phyloP scores from a whole-genome alignment of 1,140 invertebrate species.

The Drosophila chauvacae region DNA sequence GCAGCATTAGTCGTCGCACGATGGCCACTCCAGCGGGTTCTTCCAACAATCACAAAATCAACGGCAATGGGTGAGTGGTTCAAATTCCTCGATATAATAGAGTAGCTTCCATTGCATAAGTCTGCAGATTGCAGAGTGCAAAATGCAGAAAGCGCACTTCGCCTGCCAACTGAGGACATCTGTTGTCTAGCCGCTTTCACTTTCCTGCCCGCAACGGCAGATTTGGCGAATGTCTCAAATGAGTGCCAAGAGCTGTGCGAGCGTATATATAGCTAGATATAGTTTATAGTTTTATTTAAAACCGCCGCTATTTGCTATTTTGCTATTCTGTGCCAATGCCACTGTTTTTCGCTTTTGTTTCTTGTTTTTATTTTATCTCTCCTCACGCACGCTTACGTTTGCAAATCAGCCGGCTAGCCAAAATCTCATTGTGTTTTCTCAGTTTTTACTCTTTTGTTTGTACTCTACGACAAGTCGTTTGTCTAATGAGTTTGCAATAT shows the following conservation, averaged over 20 bases:
- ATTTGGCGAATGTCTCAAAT: slow-evolving; percentile 13
- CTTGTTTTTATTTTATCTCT: slow-evolving; percentile 42
- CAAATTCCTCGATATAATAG: not conserved
- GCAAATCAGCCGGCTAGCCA: slow-evolving; percentile 39
- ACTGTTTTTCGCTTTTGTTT: slow-evolving; percentile 34
- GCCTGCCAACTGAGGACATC: slow-evolving; percentile 42
- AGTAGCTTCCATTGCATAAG: slow-evolving; percentile 34
- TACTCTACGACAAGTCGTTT: not conserved
- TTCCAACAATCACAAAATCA: slow-evolving; percentile 45
- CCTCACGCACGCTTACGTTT: slow-evolving; percentile 35
- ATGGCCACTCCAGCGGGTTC: slow-evolving; percentile 24
- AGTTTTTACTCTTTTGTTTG: not conserved
- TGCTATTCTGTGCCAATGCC: slow-evolving; percentile 43
- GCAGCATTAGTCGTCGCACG: slow-evolving; percentile 10
- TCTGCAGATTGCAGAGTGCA: slow-evolving; percentile 16
- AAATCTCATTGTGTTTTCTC: slow-evolving; percentile 18
- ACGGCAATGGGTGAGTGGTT: slow-evolving; percentile 63
- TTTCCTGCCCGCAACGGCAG: slow-evolving; percentile 49
- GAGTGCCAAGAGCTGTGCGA: slow-evolving; percentile 13
- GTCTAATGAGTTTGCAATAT: not conserved
- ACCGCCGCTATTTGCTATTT: slow-evolving; percentile 31
- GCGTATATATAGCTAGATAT: slow-evolving; percentile 6
- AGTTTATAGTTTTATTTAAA: slow-evolving; percentile 51
- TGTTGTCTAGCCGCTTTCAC: slow-evolving; percentile 63
- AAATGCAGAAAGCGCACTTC: slow-evolving; percentile 21